Percentiles rank a stretch among this genome's conserved stretches.
These are phyloP conservation scores for Salarias fasciatus DNA, from an alignment of 2,797 vertebrate genomes.

Conservation along the genomic window DNA sequence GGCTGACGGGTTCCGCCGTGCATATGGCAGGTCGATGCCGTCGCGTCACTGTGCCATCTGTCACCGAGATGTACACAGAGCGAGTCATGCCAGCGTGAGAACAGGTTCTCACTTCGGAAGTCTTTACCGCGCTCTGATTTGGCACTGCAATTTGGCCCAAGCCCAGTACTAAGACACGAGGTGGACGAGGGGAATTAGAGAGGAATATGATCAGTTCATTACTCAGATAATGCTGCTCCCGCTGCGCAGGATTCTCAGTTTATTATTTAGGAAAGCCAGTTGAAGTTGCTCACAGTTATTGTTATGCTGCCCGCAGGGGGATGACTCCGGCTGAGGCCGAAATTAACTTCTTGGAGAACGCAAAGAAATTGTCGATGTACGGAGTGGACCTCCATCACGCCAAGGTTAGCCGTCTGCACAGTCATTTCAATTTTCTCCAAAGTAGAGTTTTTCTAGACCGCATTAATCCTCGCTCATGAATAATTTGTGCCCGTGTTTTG, in stretches of 20 bases:
- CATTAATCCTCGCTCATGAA: not conserved
- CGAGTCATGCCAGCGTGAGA: conserved; percentile 25
- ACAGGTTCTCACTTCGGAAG: conserved; percentile 30
- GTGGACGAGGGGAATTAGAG: conserved; percentile 16
- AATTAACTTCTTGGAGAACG: conserved; percentile 98
- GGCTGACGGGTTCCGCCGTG: not conserved
- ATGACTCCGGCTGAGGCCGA: conserved; percentile 98
- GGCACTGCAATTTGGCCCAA: conserved; percentile 25
- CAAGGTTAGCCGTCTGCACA: conserved; percentile 83
- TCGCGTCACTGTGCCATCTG: conserved; percentile 47
- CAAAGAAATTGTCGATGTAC: conserved; percentile 99
- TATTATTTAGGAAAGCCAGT: conserved; percentile 35
- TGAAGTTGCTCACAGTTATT: conserved; percentile 34
- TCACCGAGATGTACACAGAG: conserved; percentile 32
- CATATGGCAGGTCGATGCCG: conserved; percentile 38
- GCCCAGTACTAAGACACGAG: not conserved
- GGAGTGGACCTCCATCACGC: conserved; percentile 98
- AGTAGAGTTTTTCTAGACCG: no score
- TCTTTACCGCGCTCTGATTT: conserved; percentile 31
- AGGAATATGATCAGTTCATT: conserved; percentile 38
- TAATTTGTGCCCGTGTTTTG: conserved; percentile 6
- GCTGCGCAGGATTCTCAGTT: conserved; percentile 30
- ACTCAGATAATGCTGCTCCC: conserved; percentile 22
- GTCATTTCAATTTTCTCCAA: not conserved
- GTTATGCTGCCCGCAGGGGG: conserved; percentile 83